Conservation (phyloP, 2,113 vertebrate species). For the Lepidothrix coronata region DNA sequence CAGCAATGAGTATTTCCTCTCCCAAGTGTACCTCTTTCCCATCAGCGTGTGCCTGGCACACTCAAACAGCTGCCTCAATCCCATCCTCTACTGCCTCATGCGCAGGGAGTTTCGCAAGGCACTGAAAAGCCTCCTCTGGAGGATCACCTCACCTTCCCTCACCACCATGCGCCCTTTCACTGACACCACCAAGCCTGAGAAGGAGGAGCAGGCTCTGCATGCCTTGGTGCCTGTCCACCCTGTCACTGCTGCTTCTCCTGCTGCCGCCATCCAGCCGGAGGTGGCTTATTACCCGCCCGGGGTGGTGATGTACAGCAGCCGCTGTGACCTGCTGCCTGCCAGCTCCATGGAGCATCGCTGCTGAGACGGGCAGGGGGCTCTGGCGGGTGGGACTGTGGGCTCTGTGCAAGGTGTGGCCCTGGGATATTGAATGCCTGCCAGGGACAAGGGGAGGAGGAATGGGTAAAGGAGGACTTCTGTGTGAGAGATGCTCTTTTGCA, state of each 20-base stretch:
- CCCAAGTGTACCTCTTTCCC: conserved; percentile 91
- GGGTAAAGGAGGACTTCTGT: background rate
- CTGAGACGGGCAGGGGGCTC: background rate
- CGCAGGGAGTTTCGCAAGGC: conserved; percentile 92
- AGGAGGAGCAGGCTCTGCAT: conserved; percentile 75
- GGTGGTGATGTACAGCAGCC: conserved; percentile 77
- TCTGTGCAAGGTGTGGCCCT: background rate
- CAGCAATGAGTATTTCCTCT: conserved; percentile 88
- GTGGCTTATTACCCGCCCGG: conserved; percentile 85
- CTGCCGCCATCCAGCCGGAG: conserved; percentile 41
- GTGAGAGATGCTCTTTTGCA: background rate
- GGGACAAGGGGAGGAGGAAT: background rate
- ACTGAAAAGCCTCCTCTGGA: conserved; percentile 88
- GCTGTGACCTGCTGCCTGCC: conserved; percentile 81
- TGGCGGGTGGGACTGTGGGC: background rate
- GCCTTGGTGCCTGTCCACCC: conserved; percentile 61
- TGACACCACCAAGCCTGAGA: conserved; percentile 84
- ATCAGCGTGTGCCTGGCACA: conserved; percentile 93
- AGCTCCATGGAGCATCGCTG: conserved; percentile 64
- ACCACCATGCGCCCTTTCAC: conserved; percentile 86
- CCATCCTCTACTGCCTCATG: conserved; percentile 93
- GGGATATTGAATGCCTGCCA: background rate
- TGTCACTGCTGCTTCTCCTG: background rate
- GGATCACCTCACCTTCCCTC: conserved; percentile 82
- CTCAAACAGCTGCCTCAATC: conserved; percentile 97